Evolutionary conservation across 2,797 vertebrate genomes (phyloP).

Genomic region (Champsocephalus esox): DNA sequence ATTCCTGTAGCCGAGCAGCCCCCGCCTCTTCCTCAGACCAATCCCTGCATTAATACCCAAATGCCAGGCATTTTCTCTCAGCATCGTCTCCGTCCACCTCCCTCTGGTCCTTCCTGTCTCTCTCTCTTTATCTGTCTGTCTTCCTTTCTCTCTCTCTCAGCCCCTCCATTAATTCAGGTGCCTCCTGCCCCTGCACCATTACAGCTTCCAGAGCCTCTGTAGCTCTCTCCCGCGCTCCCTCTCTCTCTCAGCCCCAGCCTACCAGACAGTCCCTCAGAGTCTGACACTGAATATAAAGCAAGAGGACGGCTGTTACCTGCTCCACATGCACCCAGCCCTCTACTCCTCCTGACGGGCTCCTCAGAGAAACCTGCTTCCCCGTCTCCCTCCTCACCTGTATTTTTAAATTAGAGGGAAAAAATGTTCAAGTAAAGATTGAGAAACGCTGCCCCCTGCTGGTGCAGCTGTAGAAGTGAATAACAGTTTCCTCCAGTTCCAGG

Average conservation of each 20-base stretch:
- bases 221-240: conserved; percentile 40
- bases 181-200: conserved; percentile 74
- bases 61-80: conserved; percentile 34
- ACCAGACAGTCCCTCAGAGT: conserved; percentile 79
- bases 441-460: conserved; percentile 82
- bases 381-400: conserved; percentile 77
- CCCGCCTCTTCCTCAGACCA: conserved; percentile 55
- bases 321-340: conserved; percentile 79
- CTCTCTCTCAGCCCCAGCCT: conserved; percentile 66
- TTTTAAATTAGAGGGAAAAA: conserved; percentile 45
- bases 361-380: conserved; percentile 68
- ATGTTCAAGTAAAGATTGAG: conserved; percentile 61
- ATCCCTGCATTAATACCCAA: conserved; percentile 67
- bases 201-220: conserved; percentile 68
- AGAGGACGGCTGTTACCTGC: conserved; percentile 80
- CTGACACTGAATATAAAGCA: conserved; percentile 85
- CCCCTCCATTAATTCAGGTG: conserved; percentile 79
- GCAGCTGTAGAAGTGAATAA: conserved; percentile 39
- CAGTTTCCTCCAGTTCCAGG: conserved; percentile 51
- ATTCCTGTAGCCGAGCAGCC: conserved; percentile 74
- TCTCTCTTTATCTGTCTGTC: conserved; percentile 27
- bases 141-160: conserved; percentile 44
- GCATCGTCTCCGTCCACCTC: conserved; percentile 33
- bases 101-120: conserved; percentile 25
- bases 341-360: conserved; percentile 73